A percentile compares a stretch with the other conserved stretches of the same genome.
phyloP scores from a whole-genome alignment of 1,140 invertebrate genomes.

The Calephelis nemesis region DNA sequence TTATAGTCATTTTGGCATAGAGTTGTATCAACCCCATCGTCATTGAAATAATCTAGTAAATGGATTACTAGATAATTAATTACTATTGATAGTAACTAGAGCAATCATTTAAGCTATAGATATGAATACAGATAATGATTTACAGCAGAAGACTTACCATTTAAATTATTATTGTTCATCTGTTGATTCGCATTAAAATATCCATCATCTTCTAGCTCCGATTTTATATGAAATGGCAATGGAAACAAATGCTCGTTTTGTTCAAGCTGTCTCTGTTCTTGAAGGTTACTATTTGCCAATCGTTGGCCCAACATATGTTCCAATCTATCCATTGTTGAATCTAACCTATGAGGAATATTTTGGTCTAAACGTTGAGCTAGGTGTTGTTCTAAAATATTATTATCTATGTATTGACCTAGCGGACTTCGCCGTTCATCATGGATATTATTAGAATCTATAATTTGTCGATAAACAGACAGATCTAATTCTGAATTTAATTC shows the following conservation, averaged over 20 bases:
- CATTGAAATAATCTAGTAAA: no score
- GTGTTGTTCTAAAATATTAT: constrained; percentile 47
- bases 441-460: constrained; percentile 44
- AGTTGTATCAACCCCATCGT: no score
- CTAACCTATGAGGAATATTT: constrained; percentile 39
- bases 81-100: no score
- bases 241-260: constrained; percentile 48
- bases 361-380: constrained; percentile 47
- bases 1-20: no score
- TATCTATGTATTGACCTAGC: constrained; percentile 42
- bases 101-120: no score
- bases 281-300: constrained; percentile 33
- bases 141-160: constrained; percentile 46
- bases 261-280: constrained; percentile 45
- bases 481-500: constrained; percentile 52
- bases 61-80: no score
- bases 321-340: constrained; percentile 39
- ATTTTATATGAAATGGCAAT: constrained; percentile 65
- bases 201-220: constrained; percentile 65
- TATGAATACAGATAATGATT: background rate
- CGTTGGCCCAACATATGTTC: constrained; percentile 43
- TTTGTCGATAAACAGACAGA: constrained; percentile 47
- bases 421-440: constrained; percentile 42
- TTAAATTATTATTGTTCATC: constrained; percentile 38
- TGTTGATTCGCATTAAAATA: constrained; percentile 65